A percentile compares a stretch with the other conserved stretches of the same genome.
Conservation (phyloP, 2,113 vertebrate genomes). For the Equus przewalskii region DNA sequence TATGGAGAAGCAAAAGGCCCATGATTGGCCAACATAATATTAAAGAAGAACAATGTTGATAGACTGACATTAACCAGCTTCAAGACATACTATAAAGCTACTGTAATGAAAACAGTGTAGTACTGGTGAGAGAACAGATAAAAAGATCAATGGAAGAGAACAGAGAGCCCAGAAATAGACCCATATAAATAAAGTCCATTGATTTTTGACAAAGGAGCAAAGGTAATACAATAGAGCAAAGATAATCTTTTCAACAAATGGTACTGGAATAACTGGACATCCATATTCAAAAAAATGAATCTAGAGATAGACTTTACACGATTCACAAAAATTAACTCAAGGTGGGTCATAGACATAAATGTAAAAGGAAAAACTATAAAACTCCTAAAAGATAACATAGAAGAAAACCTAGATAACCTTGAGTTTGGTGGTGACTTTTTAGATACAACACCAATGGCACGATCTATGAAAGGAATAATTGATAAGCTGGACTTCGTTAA, state of each 20-base stretch:
- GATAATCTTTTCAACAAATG: conserved; percentile 15
- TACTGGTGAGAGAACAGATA: neutral
- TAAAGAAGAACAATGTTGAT: neutral
- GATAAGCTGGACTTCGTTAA: neutral
- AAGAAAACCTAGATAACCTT: neutral
- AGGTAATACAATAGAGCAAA: neutral
- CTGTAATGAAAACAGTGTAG: neutral
- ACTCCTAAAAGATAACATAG: neutral
- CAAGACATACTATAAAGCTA: neutral
- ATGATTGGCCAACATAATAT: neutral
- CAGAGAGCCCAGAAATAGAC: neutral
- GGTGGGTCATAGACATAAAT: neutral
- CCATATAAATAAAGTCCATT: neutral
- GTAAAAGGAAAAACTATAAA: conserved; percentile 41
- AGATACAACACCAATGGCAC: neutral
- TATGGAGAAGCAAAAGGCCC: neutral
- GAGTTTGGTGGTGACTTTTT: conserved; percentile 6
- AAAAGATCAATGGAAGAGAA: neutral
- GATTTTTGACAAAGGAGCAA: conserved; percentile 17
- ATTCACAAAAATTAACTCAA: conserved; percentile 38
- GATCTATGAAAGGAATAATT: conserved; percentile 9
- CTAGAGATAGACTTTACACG: neutral
- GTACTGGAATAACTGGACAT: neutral
- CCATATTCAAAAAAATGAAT: neutral
- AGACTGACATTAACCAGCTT: neutral